Base-by-base conservation (phyloP, 1,140 invertebrate genomes). In the Drosophila azteca region DNA sequence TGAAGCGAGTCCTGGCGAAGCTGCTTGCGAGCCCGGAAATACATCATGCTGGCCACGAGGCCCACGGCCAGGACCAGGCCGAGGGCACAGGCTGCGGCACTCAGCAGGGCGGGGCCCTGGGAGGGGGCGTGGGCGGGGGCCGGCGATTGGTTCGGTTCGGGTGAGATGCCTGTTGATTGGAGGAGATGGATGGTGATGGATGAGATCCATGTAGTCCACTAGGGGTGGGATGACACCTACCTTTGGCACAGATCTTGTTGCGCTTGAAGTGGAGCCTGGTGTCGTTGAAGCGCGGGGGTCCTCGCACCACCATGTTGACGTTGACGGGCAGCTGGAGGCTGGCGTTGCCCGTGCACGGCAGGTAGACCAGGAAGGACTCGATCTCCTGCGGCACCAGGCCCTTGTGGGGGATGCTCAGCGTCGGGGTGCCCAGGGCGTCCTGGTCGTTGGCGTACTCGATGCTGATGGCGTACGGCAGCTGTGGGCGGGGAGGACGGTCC, bases 171-270 rank as follows among this genome's bases (percentile, higher is more conserved):
- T 91, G 61, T 13, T 31, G 35, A 55, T 22, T 20, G 29, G 39
- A 11, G 17, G 15, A 57, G 41, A 52, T 68, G 45, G 54, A 60
- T 67, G 49, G 48, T 35, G 26, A 20, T 41, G 24, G 39, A 43
- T 13, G 45, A 29, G 11, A 35, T 35, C 9, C 24, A 26, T 26
- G 24, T 26, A 3, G 4, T 26, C 24, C 24, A 20, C 24, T 24
- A 5, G 3, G 29, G 2, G 17, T 26, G 24, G 24, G 1, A 20
- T 26, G 24, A 26, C 4, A 49, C 81, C 51, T 65, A 97, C 96
- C 96, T 95, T 96, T 96, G 45, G 96, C 93, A 85, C 97, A 98
- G 77, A 97, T 96, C 93, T 97, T 97, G 92, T 96, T 97, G 72
- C 97, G 93, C 87, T 95, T 96, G 92, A 98, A 96, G 63, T 95